phyloP scores from a whole-genome alignment of 1,140 invertebrate species.

The Aphidius ervi region DNA sequence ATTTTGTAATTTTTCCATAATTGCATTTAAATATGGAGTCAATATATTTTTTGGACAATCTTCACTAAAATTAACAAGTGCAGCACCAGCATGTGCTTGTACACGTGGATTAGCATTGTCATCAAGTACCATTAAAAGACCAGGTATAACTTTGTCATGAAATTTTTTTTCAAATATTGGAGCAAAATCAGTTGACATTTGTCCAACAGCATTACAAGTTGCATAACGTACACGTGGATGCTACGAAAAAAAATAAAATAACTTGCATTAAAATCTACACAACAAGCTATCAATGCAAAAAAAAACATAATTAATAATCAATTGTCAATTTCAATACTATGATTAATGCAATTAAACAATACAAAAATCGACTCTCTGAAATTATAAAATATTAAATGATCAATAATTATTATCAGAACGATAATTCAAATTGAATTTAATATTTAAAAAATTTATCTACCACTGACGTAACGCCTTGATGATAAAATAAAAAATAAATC shows the following conservation, averaged over 20 bases:
- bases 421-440: constrained; percentile 27
- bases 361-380: neutral
- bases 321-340: neutral
- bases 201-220: constrained; percentile 97
- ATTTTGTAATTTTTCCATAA: constrained; percentile 87
- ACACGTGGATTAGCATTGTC: constrained; percentile 90
- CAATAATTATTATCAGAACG: constrained; percentile 35
- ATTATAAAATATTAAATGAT: too few species aligned
- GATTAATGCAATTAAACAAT: neutral
- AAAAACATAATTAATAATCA: neutral
- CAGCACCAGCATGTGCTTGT: constrained; percentile 89
- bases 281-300: too few species aligned
- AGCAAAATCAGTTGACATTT: constrained; percentile 98
- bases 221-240: constrained; percentile 94
- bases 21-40: constrained; percentile 81
- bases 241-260: constrained; percentile 46
- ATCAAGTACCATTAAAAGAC: constrained; percentile 84
- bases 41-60: constrained; percentile 96
- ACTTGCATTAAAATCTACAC: constrained; percentile 14
- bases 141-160: constrained; percentile 89
- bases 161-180: constrained; percentile 97
- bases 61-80: constrained; percentile 98
- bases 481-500: constrained; percentile 23
- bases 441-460: constrained; percentile 34
- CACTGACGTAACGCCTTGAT: constrained; percentile 39